Percentiles rank a stretch among this genome's conserved stretches.
phyloP scores from a whole-genome alignment of 1,140 invertebrate species.

The Dufourea novaeangliae region DNA sequence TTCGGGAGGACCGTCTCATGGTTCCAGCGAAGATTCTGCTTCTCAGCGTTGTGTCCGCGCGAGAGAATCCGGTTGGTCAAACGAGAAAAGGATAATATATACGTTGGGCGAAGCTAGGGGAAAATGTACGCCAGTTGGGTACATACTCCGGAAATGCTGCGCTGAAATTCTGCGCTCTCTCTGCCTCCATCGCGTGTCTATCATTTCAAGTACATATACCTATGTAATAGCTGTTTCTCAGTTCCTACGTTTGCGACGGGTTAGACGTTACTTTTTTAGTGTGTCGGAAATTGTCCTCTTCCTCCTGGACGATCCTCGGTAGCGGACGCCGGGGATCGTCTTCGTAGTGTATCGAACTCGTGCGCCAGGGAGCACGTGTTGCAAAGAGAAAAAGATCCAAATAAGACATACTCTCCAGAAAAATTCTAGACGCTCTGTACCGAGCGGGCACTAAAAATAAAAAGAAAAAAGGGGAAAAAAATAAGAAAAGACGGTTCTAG shows the following conservation, averaged over 20 bases:
- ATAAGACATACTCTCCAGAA: constrained; percentile 1
- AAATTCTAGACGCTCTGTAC: not conserved
- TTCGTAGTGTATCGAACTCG: no score
- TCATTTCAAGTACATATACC: not conserved
- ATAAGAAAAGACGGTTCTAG: constrained; percentile 30
- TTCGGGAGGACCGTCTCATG: no score
- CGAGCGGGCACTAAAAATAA: not conserved
- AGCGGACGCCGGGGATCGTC: not conserved
- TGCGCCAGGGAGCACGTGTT: not conserved
- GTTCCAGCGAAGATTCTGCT: no score
- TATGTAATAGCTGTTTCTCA: not conserved
- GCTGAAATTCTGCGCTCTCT: not conserved
- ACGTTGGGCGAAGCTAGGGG: not conserved
- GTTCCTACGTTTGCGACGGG: not conserved
- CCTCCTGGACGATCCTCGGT: constrained; percentile 1
- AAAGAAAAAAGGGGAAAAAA: not conserved
- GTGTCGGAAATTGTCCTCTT: not conserved
- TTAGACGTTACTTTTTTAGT: constrained; percentile 23
- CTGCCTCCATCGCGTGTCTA: not conserved
- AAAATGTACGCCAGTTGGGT: not conserved
- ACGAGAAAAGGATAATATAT: not conserved
- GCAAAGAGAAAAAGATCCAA: no score
- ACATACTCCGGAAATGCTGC: not conserved
- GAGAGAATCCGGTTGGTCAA: no score
- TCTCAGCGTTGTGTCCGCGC: no score